Evolutionary conservation across 2,113 vertebrate genomes (phyloP).

Genomic region (Chrysemys picta): DNA sequence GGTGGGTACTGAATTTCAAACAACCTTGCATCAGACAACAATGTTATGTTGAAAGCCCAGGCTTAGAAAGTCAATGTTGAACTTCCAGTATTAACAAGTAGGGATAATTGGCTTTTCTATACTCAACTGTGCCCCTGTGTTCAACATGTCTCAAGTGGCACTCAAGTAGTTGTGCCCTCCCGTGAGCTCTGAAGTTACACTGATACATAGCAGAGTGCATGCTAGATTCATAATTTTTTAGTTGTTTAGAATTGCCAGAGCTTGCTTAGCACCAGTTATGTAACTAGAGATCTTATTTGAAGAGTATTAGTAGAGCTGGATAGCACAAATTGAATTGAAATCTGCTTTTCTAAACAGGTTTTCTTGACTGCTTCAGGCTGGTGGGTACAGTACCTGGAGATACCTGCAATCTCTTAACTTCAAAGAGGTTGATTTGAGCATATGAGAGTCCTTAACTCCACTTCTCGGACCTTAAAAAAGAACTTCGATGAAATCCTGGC

Average conservation of each 20-base stretch:
- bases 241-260: accelerated
- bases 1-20: not conserved
- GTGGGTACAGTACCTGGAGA: not conserved
- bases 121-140: not conserved
- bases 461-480: not conserved
- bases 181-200: accelerated
- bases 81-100: not conserved
- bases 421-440: not conserved
- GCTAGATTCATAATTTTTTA: not conserved
- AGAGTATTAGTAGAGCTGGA: not conserved
- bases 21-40: not conserved
- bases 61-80: not conserved
- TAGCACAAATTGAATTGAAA: not conserved
- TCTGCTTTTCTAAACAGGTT: not conserved
- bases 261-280: not conserved
- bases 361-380: not conserved
- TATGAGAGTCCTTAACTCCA: not conserved
- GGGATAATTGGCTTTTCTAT: not conserved
- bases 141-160: accelerated
- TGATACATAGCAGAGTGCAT: accelerated
- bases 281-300: not conserved
- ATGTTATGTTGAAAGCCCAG: accelerated
- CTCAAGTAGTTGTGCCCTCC: accelerated
- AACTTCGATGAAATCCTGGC: not conserved
- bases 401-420: not conserved